phyloP scores from a whole-genome alignment of 2,797 vertebrate genomes.

The Rousettus madagascariensis region DNA sequence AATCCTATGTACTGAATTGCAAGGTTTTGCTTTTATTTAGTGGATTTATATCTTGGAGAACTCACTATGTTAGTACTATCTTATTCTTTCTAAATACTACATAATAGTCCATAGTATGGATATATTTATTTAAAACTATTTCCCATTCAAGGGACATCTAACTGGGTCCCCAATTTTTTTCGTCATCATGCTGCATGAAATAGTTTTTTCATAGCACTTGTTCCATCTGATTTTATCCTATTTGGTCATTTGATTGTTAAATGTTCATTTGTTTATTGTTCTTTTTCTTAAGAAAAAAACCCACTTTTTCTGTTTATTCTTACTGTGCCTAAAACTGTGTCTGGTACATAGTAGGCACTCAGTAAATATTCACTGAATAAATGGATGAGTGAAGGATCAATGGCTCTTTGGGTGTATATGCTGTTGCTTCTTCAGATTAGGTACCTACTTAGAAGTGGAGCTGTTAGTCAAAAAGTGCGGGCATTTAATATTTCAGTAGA shows the following conservation, averaged over 20 bases:
- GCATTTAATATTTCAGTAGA: background rate
- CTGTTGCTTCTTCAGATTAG: background rate
- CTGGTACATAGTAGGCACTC: background rate
- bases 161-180: background rate
- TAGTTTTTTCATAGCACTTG: background rate
- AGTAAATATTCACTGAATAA: background rate
- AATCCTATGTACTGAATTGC: background rate
- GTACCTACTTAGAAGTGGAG: background rate
- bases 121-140: constrained; percentile 21
- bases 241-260: background rate
- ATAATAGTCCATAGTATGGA: background rate
- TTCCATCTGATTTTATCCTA: background rate
- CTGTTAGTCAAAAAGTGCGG: background rate
- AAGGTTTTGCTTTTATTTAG: background rate
- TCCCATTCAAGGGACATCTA: background rate
- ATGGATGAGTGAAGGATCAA: background rate
- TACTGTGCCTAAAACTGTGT: background rate
- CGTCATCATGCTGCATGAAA: background rate
- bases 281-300: background rate
- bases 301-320: background rate
- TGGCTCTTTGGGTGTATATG: background rate
- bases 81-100: background rate
- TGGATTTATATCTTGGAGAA: constrained; percentile 11
- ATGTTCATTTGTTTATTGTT: background rate
- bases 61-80: background rate